Percentiles rank a stretch among this genome's conserved stretches.
These are phyloP conservation scores for Pemphredon lugubris DNA, from an alignment of 2,888 invertebrate species.

Conservation along the genomic window DNA sequence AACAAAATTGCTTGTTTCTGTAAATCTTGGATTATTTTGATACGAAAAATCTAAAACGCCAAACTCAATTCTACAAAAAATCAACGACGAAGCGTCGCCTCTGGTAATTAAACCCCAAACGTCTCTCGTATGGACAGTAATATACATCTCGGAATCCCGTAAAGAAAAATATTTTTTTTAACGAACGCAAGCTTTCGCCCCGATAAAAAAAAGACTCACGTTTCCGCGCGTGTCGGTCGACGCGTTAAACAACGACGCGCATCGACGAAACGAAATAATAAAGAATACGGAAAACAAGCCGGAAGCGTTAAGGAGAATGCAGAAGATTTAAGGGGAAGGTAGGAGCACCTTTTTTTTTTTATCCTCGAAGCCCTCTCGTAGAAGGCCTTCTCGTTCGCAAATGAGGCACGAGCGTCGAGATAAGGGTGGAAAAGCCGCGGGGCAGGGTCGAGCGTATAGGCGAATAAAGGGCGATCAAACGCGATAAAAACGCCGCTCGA, in stretches of 20 bases:
- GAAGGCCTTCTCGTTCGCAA: constrained; percentile 63
- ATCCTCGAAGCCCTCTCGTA: constrained; percentile 35
- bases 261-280: too few species aligned
- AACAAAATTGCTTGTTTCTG: too few species aligned
- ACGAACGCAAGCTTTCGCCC: background rate
- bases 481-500: constrained; percentile 66
- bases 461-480: constrained; percentile 68
- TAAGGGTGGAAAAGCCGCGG: constrained; percentile 65
- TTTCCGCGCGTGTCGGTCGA: too few species aligned
- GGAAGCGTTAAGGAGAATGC: background rate
- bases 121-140: too few species aligned
- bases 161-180: background rate
- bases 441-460: constrained; percentile 56
- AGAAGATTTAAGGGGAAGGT: constrained; percentile 29
- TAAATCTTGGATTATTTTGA: too few species aligned
- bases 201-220: too few species aligned
- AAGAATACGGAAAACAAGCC: background rate
- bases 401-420: constrained; percentile 69
- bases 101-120: too few species aligned
- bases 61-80: too few species aligned
- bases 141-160: too few species aligned
- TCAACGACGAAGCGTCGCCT: too few species aligned
- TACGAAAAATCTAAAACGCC: too few species aligned
- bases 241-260: background rate
- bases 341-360: constrained; percentile 49